phyloP scores from a whole-genome alignment of 2,888 invertebrate species.

The Malacosoma neustria region DNA sequence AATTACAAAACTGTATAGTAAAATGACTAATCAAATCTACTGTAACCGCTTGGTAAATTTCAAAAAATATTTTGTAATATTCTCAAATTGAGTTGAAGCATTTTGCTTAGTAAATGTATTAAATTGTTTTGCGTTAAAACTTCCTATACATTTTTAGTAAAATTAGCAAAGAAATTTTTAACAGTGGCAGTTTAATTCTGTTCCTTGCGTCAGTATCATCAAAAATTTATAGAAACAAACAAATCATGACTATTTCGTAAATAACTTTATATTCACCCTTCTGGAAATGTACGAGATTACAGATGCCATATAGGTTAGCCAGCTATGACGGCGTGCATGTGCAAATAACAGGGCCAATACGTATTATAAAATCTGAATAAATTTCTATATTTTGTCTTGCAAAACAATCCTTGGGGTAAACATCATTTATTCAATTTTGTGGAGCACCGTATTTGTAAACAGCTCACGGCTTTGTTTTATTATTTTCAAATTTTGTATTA shows the following conservation, averaged over 20 bases:
- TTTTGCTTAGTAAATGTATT: too few species aligned
- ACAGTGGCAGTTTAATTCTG: too few species aligned
- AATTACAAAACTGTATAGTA: too few species aligned
- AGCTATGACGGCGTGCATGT: constrained; percentile 6
- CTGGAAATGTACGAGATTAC: constrained; percentile 18
- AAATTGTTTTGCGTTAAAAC: too few species aligned
- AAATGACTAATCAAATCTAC: too few species aligned
- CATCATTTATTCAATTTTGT: constrained; percentile 24
- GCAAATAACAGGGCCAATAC: constrained; percentile 3
- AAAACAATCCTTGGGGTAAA: constrained; percentile 27
- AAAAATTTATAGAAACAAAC: background rate
- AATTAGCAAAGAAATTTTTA: too few species aligned
- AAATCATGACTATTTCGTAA: constrained; percentile 1
- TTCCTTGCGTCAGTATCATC: background rate
- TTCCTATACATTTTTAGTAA: too few species aligned
- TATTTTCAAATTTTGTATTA: background rate
- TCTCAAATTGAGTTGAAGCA: too few species aligned
- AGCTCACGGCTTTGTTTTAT: background rate
- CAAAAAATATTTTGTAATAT: too few species aligned
- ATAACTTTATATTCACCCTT: constrained; percentile 25
- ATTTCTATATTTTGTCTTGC: constrained; percentile 23
- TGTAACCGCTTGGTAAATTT: too few species aligned
- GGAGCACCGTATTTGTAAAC: background rate
- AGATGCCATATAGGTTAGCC: background rate
- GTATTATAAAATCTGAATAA: constrained; percentile 29